phyloP scores from a whole-genome alignment of 1,140 invertebrate genomes.

The Tetranychus cinnabarinus region DNA sequence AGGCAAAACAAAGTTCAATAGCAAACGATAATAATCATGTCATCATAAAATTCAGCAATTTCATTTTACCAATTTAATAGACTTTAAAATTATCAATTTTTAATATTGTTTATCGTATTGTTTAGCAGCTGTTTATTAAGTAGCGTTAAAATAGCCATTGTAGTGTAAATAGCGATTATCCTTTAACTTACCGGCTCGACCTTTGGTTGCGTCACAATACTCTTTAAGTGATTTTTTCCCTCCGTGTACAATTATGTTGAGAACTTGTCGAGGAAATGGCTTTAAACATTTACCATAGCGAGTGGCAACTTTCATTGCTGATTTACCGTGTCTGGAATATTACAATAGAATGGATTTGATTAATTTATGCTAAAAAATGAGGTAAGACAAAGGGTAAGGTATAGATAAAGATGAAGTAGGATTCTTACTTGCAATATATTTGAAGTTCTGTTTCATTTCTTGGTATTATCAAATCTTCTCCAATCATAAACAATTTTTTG shows the following conservation, averaged over 20 bases:
- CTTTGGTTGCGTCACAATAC: background rate
- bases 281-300: background rate
- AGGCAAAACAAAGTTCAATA: too few species aligned
- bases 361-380: background rate
- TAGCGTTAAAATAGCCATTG: too few species aligned
- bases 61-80: too few species aligned
- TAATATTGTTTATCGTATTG: too few species aligned
- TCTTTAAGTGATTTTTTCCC: background rate
- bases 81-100: too few species aligned
- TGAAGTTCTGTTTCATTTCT: background rate
- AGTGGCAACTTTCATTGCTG: background rate
- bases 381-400: background rate
- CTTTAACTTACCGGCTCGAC: background rate
- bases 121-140: too few species aligned
- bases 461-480: background rate
- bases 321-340: background rate
- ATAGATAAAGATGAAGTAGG: background rate
- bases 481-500: background rate
- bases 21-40: too few species aligned
- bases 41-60: too few species aligned
- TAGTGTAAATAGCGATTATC: too few species aligned
- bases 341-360: background rate
- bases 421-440: background rate
- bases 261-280: background rate
- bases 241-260: background rate